Evolutionary conservation across 2,797 vertebrate genomes (phyloP), one percentile per base, ranked within the genome.

Genomic region (Gambusia yucatana): DNA sequence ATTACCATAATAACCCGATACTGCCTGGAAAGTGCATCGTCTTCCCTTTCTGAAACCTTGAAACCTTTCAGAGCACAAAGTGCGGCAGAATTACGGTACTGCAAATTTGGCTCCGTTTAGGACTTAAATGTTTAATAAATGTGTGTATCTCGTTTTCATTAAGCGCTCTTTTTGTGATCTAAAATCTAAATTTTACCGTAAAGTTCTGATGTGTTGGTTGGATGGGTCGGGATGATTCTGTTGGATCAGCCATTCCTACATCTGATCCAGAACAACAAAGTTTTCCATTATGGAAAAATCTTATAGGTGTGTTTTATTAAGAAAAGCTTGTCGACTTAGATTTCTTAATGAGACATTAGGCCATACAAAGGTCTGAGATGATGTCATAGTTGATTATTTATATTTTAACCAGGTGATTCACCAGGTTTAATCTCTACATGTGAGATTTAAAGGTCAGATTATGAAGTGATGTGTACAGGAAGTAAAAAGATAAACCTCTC

Each of bases 351-450:
- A 77, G 46, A 57, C 36, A 65, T 69, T 75, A 22, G 20, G 33
- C 57, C 71, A 80, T 36, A 44, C 52, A 71, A 81, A 84, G 36
- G 77, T 79, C 70, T 81, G 70, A 59, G 74, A 65, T 10, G 55
- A 13, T 74, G 76, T 77, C 73, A 67, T 67, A 36, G 36, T 86
- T 85, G 82, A 91, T 92, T 41, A 90, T 89, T 91, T 16, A 74
- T 75, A 46, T 16, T 59, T 30, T 59, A 30, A 30, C 57, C 43
- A 65, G 20, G 72, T 14, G 9, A 63, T 65, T 77, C 11, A 69
- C 33, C 44, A 22, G 5, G 13, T 81, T 78, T 57, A 22, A 41
- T 6, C 22, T 22, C 3, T 57, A 1, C 36, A 76, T 22, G 74
- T 4, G 79, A 16, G 11, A 48, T 11, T 72, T 72, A 16, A 72